A percentile compares a stretch with the other conserved stretches of the same genome.
Conservation (phyloP, 2,888 invertebrate genomes). For the Melanostoma mellinum region DNA sequence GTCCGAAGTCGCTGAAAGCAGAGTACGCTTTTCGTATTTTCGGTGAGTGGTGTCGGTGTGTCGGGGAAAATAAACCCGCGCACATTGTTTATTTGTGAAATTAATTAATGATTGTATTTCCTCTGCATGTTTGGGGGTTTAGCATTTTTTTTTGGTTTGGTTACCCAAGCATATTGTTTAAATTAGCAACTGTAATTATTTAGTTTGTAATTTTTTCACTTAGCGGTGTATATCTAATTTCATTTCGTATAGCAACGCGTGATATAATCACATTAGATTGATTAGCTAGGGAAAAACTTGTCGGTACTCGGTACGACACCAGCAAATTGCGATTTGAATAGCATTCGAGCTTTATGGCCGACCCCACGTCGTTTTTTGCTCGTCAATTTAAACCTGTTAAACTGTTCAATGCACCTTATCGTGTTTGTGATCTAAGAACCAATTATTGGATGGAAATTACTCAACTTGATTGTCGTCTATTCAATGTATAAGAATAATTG, state of each 20-base stretch:
- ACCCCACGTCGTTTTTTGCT: no score
- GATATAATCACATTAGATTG: not conserved
- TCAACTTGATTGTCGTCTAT: no score
- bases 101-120: conserved; percentile 60
- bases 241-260: conserved; percentile 33
- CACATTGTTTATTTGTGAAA: conserved; percentile 14
- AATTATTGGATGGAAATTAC: no score
- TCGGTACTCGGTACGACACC: no score
- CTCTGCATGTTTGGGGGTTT: not conserved
- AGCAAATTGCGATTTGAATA: no score
- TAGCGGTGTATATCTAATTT: conserved; percentile 62
- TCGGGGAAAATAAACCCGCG: not conserved
- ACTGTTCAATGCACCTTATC: no score
- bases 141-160: conserved; percentile 1
- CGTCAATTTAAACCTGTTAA: no score
- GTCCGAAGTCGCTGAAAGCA: conserved; percentile 95
- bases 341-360: no score
- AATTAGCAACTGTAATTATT: conserved; percentile 25
- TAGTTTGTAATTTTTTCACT: conserved; percentile 59
- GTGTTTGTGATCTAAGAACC: no score
- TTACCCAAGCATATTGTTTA: conserved; percentile 5
- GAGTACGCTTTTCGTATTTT: conserved; percentile 98
- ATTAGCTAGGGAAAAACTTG: no score
- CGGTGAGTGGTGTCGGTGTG: conserved; percentile 84
- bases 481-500: no score